Evolutionary conservation across 2,888 invertebrate genomes (phyloP).

Genomic region (Zaprionus lineosus): DNA sequence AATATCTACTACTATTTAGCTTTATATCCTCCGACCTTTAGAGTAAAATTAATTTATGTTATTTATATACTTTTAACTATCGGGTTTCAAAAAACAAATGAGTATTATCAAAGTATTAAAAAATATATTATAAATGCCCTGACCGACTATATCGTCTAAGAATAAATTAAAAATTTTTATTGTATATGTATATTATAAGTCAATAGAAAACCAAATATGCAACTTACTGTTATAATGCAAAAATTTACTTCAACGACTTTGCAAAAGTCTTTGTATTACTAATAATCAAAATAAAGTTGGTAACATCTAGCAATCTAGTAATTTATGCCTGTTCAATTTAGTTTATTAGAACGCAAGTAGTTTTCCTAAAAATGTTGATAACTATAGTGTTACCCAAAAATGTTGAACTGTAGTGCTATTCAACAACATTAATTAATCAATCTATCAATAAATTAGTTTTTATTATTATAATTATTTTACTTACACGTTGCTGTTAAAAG

Average conservation of each 20-base stretch:
- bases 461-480: too few relatives aligned
- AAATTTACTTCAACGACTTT: constrained; percentile 19
- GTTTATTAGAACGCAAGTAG: too few relatives aligned
- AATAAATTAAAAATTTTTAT: too few relatives aligned
- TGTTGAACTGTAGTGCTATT: too few relatives aligned
- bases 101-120: not conserved
- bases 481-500: too few relatives aligned
- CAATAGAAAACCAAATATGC: constrained; percentile 5
- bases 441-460: too few relatives aligned
- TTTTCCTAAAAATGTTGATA: too few relatives aligned
- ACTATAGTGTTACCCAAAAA: too few relatives aligned
- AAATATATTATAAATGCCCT: constrained; percentile 1
- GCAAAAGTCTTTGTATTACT: constrained; percentile 32
- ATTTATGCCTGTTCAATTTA: not conserved
- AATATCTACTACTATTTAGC: constrained; percentile 29
- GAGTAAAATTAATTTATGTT: constrained; percentile 23
- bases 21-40: constrained; percentile 17
- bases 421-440: too few relatives aligned
- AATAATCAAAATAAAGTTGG: constrained; percentile 10
- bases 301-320: not conserved
- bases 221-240: constrained; percentile 1
- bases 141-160: not conserved
- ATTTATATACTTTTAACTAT: constrained; percentile 10
- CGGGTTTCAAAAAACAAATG: constrained; percentile 42
- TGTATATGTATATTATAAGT: too few relatives aligned